A percentile compares a stretch with the other conserved stretches of the same genome.
phyloP scores from a whole-genome alignment of 2,888 invertebrate genomes.

The Drosophila gaucha region DNA sequence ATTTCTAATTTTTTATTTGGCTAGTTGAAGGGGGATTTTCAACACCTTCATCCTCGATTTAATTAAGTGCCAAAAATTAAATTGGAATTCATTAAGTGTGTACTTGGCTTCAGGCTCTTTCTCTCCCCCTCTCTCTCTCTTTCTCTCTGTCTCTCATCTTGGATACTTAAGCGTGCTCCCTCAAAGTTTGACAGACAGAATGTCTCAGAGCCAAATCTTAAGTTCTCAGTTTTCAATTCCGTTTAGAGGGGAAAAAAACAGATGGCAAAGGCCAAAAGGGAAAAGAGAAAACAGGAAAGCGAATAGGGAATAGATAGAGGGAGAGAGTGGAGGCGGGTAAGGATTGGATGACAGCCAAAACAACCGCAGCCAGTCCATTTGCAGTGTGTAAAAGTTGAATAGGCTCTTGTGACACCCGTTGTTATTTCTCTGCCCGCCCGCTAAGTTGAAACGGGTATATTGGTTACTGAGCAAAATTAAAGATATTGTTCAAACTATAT shows the following conservation, averaged over 20 bases:
- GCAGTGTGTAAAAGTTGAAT: constrained; percentile 49
- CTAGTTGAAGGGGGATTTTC: neutral
- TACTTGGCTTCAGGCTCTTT: neutral
- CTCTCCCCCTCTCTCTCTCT: neutral
- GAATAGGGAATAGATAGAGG: neutral
- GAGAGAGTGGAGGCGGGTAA: neutral
- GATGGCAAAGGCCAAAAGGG: constrained; percentile 1
- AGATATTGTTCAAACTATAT: too few species aligned
- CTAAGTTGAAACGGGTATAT: neutral
- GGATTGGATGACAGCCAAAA: constrained; percentile 27
- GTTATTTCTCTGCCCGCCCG: neutral
- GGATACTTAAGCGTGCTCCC: neutral
- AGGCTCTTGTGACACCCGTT: constrained; percentile 12
- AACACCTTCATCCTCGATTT: constrained; percentile 9
- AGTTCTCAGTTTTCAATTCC: constrained; percentile 3
- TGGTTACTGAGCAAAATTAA: neutral
- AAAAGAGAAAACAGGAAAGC: neutral
- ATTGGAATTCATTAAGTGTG: constrained; percentile 10
- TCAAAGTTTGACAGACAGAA: constrained; percentile 9
- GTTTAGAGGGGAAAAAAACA: neutral
- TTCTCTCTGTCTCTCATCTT: neutral
- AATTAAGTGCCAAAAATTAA: constrained; percentile 4
- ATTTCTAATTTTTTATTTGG: constrained; percentile 2
- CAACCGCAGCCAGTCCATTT: constrained; percentile 44
- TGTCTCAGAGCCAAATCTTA: neutral